Evolutionary conservation across 2,888 invertebrate species (phyloP), one percentile per base, ranked within the genome.

Genomic region (Mamestra brassicae): DNA sequence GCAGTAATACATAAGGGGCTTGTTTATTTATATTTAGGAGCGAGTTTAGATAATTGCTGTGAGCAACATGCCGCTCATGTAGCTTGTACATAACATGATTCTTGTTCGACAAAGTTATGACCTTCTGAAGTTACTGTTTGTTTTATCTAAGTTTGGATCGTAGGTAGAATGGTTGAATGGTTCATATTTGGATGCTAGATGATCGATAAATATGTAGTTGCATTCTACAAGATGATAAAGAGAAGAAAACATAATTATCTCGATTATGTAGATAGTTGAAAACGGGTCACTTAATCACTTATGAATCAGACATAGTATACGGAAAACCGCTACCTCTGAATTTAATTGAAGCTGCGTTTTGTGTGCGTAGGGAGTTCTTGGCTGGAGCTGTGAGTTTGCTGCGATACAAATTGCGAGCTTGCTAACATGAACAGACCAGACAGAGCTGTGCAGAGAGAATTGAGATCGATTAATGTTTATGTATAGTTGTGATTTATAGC

Each of bases 1-100:
- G 73, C 76, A 58, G 74, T 66, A 60, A 74, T 80, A 86, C 75
- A 75, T 83, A 81, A 83, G 66, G 64, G 72, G 42, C 60, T 70
- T 42, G 71, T 70, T 68, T 86, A 82, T 81, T 72, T 81, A 69
- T 76, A 72, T 79, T 71, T 75, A 70, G 64, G 64, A 72, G 38
- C 34, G 15, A 65, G 68, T 58, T 79, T 83, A 74, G 60, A 76
- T 75, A 68, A 75, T 76, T 83, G 55, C 60, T 64, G 47, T n/a
- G 58, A 66, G 47, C 38, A 54, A 61, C 34, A 69, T 76, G 74
- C 74, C 42, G 63, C 47, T 77, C 81, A 72, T 75, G 78, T 63
- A 64, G 15, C 1, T 11, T 17, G 0, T 36, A 52, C 45, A 36
- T 63, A 0, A 50, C 54, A 64, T 81, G 15, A 47, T 57, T 76